Evolutionary conservation across 2,888 invertebrate genomes (phyloP).

Genomic region (Dinocampus coccinellae): DNA sequence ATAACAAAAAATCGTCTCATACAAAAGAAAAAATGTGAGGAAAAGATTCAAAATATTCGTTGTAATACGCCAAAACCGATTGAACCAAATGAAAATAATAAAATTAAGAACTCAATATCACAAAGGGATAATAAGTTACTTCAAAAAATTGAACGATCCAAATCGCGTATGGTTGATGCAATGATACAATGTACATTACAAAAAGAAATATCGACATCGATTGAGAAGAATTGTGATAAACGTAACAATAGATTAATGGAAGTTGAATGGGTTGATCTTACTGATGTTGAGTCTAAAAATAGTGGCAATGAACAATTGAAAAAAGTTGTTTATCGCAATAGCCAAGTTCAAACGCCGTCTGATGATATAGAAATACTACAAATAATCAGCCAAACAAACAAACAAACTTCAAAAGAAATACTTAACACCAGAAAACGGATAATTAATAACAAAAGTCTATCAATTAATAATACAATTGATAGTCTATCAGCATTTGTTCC

Average conservation of each 20-base stretch:
- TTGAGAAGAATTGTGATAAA: constrained; percentile 31
- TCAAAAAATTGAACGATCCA: constrained; percentile 25
- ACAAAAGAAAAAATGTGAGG: constrained; percentile 15
- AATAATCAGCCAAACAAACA: not conserved
- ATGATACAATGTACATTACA: constrained; percentile 57
- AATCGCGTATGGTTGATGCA: constrained; percentile 50
- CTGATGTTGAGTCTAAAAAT: constrained; percentile 47
- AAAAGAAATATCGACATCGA: constrained; percentile 40
- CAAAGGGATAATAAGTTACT: constrained; percentile 1
- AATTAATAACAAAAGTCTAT: not conserved
- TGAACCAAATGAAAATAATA: not conserved
- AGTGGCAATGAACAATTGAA: constrained; percentile 16
- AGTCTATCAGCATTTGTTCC: constrained; percentile 61
- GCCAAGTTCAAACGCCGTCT: not conserved
- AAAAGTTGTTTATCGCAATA: constrained; percentile 5
- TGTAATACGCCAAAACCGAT: not conserved
- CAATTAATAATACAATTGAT: constrained; percentile 13
- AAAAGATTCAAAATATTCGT: not conserved
- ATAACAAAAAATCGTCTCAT: constrained; percentile 20
- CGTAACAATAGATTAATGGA: constrained; percentile 35
- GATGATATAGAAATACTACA: not conserved
- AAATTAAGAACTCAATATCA: not conserved
- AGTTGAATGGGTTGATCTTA: constrained; percentile 49
- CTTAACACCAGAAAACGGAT: not conserved
- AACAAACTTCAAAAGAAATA: not conserved